Evolutionary conservation across 1,140 invertebrate species (phyloP), one percentile per base, ranked within the genome.

Genomic region (Drosophila littoralis): DNA sequence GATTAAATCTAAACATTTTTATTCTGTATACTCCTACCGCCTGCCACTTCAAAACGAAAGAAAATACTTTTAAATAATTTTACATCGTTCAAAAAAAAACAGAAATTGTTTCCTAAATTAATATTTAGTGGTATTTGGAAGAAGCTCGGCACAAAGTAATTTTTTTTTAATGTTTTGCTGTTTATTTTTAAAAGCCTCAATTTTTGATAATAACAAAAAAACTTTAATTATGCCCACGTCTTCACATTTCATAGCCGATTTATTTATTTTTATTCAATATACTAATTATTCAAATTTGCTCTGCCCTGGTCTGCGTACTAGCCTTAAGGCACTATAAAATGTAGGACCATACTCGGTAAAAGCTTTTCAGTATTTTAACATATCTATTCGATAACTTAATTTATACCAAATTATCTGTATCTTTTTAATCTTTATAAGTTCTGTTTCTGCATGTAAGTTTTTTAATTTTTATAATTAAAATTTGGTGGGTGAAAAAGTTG

Each of bases 361-460:
- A 68, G 48, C 70, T 68, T 48, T 64, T 57, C 35, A 40, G 15
- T 52, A 57, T 28, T 38, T 55, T 48, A 57, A 40, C 32, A 67
- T 57, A 40, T 35, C 43, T 67, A 68, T 68, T 68, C 64, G 55
- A 68, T 73, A 67, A 48, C 50, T 46, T 36, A 46, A 54, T 38
- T 70, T 54, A 40, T 63, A 54, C 54, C 33, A 45, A 52, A 52
- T 60, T 51, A 70, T 63, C 58, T 63, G 67, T 70, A 70, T 70
- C 58, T 45, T 54, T 70, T 54, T 52, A 59, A 73, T 68, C 40
- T 54, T 73, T 67, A 54, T 60, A 35, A 68, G 48, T 73, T 73
- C 55, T 68, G 64, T 73, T 67, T 54, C 64, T 68, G 70, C 70
- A 73, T 73, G 70, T 73, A 73, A 73, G 70, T 73, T 68, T 73